These are phyloP conservation scores for Cladopsammia gracilis DNA, from an alignment of 64 coral and sea anemone species.

Conservation along the genomic window DNA sequence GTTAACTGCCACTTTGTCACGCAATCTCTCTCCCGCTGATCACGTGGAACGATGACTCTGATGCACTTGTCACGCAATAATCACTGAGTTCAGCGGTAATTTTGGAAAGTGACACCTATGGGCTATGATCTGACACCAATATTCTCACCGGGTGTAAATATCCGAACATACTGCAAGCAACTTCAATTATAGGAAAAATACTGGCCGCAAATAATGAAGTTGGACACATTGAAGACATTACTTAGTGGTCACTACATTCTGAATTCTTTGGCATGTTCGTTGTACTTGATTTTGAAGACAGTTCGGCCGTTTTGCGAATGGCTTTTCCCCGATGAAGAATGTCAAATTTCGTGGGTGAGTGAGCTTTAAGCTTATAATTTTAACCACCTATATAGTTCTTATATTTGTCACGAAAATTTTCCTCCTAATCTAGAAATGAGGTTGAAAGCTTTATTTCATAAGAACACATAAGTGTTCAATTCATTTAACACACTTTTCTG, in stretches of 20 bases:
- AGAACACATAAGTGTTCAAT: too few relatives aligned
- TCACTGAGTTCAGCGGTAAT: conserved; percentile 36
- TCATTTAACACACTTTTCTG: too few relatives aligned
- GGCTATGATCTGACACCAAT: conserved; percentile 25
- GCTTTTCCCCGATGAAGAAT: conserved; percentile 86
- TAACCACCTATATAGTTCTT: background rate
- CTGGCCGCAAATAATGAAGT: conserved; percentile 22
- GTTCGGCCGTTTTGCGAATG: conserved; percentile 90
- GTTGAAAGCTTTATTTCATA: background rate
- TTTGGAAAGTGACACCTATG: conserved; percentile 48
- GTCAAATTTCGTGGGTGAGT: conserved; percentile 92
- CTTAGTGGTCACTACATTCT: conserved; percentile 93
- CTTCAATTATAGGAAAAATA: background rate
- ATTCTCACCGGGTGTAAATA: background rate
- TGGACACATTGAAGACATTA: conserved; percentile 52
- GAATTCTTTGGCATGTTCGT: conserved; percentile 69
- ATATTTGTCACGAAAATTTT: background rate
- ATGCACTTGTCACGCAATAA: background rate
- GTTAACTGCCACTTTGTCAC: too few relatives aligned
- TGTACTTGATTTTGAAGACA: conserved; percentile 76
- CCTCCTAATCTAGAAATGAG: background rate
- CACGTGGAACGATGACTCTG: too few relatives aligned
- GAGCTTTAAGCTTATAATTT: background rate
- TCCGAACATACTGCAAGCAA: background rate
- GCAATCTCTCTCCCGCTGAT: too few relatives aligned